Conservation (phyloP, 2,797 vertebrate genomes). For the Cephalopachus bancanus region DNA sequence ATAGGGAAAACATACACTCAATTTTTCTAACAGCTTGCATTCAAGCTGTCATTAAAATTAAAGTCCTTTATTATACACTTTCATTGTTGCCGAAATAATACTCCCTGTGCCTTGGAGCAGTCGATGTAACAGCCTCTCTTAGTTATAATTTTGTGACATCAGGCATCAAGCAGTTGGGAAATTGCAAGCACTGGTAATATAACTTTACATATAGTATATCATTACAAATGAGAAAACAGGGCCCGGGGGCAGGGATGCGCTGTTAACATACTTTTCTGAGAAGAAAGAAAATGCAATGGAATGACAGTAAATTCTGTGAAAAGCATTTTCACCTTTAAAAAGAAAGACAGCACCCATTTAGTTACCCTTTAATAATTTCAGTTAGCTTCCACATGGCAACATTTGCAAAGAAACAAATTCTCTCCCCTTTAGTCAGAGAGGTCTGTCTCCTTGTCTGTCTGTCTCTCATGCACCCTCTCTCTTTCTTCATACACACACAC, state of each 20-base stretch:
- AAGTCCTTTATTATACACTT: conserved; percentile 75
- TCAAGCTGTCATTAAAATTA: conserved; percentile 81
- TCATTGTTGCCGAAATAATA: conserved; percentile 79
- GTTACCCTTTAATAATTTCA: conserved; percentile 45
- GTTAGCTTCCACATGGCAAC: neutral
- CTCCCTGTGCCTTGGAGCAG: conserved; percentile 73
- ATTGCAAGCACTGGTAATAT: conserved; percentile 73
- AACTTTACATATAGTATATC: conserved; percentile 79
- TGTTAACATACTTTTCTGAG: conserved; percentile 61
- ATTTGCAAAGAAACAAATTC: neutral
- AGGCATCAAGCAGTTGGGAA: conserved; percentile 79
- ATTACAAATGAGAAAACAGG: conserved; percentile 79
- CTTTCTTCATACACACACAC: neutral
- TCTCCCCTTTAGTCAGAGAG: neutral
- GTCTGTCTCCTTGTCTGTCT: neutral
- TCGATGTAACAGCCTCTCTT: conserved; percentile 67
- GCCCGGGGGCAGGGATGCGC: conserved; percentile 71
- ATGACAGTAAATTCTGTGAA: conserved; percentile 63
- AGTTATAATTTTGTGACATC: conserved; percentile 84
- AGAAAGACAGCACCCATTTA: neutral
- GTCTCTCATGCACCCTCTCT: neutral
- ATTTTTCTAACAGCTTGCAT: conserved; percentile 77
- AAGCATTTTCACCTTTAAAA: conserved; percentile 39
- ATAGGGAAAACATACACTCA: conserved; percentile 31
- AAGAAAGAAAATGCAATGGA: conserved; percentile 63